Percentiles rank a stretch among this genome's conserved stretches.
These are phyloP conservation scores for Apamea monoglypha DNA, from an alignment of 2,888 invertebrate genomes.

Conservation along the genomic window DNA sequence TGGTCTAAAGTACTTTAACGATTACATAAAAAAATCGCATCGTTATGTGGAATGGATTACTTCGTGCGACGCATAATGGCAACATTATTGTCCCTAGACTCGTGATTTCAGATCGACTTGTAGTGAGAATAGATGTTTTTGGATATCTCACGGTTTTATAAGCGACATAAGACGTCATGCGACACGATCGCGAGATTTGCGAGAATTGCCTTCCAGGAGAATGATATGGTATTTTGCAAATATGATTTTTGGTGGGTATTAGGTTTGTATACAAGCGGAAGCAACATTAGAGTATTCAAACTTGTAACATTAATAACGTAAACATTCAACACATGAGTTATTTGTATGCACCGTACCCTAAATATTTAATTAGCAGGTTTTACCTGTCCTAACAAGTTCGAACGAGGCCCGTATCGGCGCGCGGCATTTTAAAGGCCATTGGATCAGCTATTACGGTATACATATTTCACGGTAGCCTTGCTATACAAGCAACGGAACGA, in stretches of 20 bases:
- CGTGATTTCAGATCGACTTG: too few relatives aligned
- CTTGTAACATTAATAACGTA: background rate
- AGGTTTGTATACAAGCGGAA: background rate
- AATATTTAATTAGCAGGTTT: background rate
- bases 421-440: conserved; percentile 7
- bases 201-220: too few relatives aligned
- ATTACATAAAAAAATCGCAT: too few relatives aligned
- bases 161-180: too few relatives aligned
- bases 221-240: background rate
- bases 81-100: too few relatives aligned
- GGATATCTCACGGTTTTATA: too few relatives aligned
- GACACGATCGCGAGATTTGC: too few relatives aligned
- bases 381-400: background rate
- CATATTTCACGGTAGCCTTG: conserved; percentile 53
- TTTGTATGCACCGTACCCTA: background rate
- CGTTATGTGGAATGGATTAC: too few relatives aligned
- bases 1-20: too few relatives aligned
- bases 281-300: background rate
- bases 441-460: conserved; percentile 22
- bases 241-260: background rate
- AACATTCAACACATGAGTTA: background rate
- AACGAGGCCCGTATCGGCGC: background rate
- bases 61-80: too few relatives aligned
- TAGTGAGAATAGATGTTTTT: too few relatives aligned
- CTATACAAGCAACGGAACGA: conserved; percentile 59